phyloP scores from a whole-genome alignment of 2,888 invertebrate genomes.

The Candidula unifasciata region DNA sequence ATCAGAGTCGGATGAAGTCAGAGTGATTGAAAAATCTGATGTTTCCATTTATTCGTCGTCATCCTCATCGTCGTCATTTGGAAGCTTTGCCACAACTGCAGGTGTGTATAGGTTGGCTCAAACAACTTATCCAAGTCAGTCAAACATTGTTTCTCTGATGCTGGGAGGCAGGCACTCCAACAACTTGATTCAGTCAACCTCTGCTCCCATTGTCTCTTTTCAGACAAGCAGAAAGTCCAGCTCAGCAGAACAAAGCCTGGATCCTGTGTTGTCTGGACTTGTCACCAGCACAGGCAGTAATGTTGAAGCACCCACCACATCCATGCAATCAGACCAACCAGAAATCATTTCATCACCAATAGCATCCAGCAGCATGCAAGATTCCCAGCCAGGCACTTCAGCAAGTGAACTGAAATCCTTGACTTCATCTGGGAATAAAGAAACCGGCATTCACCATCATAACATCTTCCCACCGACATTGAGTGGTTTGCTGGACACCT shows the following conservation, averaged over 20 bases:
- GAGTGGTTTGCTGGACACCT: not conserved
- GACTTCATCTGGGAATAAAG: not conserved
- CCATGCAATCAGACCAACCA: not conserved
- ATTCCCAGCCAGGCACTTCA: not conserved
- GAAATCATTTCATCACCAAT: not conserved
- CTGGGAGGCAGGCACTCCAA: not conserved
- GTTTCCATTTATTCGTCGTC: not conserved
- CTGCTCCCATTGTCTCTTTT: not conserved
- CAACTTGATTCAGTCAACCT: not conserved
- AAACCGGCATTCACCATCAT: not conserved
- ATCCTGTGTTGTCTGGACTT: not conserved
- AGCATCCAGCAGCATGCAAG: not conserved
- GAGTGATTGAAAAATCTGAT: slow-evolving; percentile 10
- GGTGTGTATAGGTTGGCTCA: not conserved
- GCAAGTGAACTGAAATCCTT: not conserved
- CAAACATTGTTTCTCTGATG: not conserved
- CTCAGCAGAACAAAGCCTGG: not conserved
- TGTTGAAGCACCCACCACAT: not conserved
- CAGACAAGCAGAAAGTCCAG: not conserved
- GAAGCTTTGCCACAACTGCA: not conserved
- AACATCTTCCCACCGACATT: not conserved
- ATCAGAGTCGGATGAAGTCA: slow-evolving; percentile 35
- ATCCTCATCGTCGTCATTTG: not conserved
- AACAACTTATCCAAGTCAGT: not conserved
- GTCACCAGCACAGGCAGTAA: not conserved